phyloP scores from a whole-genome alignment of 1,140 invertebrate species.

The Drosophila parvula region DNA sequence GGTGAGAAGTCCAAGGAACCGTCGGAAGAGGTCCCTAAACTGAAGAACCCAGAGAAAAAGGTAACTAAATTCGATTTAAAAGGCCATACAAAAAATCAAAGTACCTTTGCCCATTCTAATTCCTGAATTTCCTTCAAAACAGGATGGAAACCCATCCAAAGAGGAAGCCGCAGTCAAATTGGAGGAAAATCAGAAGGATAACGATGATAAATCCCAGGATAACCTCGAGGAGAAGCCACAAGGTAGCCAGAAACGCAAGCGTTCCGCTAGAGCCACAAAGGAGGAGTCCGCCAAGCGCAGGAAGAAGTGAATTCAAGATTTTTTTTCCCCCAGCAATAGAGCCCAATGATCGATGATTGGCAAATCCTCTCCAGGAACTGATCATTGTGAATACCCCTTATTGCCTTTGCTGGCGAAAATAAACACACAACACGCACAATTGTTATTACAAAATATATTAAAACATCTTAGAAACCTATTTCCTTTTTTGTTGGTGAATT shows the following conservation, averaged over 20 bases:
- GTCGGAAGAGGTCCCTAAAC: neutral
- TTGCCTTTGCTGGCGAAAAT: conserved; percentile 19
- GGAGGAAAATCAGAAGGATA: neutral
- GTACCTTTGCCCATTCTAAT: neutral
- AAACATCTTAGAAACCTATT: conserved; percentile 55
- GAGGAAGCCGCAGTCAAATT: neutral
- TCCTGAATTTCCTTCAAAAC: neutral
- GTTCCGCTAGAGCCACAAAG: conserved; percentile 5
- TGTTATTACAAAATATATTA: conserved; percentile 49
- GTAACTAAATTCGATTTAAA: neutral
- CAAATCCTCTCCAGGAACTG: conserved; percentile 35
- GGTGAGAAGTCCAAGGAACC: conserved; percentile 7
- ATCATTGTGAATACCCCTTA: conserved; percentile 11
- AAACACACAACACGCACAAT: conserved; percentile 6
- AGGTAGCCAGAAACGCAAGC: conserved; percentile 28
- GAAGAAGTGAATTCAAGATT: conserved; percentile 8
- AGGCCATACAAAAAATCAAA: too few species aligned
- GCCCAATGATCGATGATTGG: conserved; percentile 35
- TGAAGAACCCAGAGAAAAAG: neutral
- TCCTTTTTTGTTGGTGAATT: conserved; percentile 18
- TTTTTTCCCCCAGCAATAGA: conserved; percentile 20
- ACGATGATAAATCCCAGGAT: neutral
- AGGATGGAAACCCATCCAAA: neutral
- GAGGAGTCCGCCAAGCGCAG: conserved; percentile 18
- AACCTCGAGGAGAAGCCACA: neutral